phyloP scores from a whole-genome alignment of 1,140 invertebrate species.

The Arctopsyche grandis region DNA sequence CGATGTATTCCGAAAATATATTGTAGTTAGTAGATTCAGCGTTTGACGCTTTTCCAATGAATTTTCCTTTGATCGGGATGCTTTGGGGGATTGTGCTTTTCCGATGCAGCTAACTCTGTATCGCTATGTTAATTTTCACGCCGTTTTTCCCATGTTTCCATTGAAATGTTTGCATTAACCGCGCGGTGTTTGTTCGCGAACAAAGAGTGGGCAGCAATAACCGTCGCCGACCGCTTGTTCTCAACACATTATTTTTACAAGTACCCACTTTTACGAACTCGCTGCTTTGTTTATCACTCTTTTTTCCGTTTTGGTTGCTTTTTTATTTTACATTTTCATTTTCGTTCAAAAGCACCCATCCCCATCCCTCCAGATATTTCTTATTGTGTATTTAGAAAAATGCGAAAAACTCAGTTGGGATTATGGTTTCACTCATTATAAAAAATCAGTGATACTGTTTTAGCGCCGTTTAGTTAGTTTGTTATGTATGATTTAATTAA shows the following conservation, averaged over 20 bases:
- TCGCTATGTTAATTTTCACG: conserved; percentile 2
- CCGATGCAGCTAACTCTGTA: background rate
- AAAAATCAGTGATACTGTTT: no score
- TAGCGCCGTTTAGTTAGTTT: no score
- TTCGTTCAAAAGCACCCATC: no score
- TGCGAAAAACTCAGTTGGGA: no score
- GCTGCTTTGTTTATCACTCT: conserved; percentile 16
- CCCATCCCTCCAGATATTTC: no score
- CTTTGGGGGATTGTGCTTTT: background rate
- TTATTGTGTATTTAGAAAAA: no score
- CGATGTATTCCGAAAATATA: no score
- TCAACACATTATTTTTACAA: conserved; percentile 34
- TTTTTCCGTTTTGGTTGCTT: background rate
- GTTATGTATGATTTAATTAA: no score
- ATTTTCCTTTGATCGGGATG: background rate
- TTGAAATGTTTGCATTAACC: conserved; percentile 6
- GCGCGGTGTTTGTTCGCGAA: background rate
- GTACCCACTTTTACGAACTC: conserved; percentile 13
- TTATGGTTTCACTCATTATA: no score
- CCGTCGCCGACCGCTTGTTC: conserved; percentile 7
- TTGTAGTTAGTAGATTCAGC: no score
- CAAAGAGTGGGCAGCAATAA: conserved; percentile 19
- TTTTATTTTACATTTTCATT: background rate
- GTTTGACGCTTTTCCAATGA: background rate
- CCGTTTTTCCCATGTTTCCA: conserved; percentile 11